Evolutionary conservation across 92 coral and sea anemone species (phyloP).

Genomic region (Heliopora coerulea): DNA sequence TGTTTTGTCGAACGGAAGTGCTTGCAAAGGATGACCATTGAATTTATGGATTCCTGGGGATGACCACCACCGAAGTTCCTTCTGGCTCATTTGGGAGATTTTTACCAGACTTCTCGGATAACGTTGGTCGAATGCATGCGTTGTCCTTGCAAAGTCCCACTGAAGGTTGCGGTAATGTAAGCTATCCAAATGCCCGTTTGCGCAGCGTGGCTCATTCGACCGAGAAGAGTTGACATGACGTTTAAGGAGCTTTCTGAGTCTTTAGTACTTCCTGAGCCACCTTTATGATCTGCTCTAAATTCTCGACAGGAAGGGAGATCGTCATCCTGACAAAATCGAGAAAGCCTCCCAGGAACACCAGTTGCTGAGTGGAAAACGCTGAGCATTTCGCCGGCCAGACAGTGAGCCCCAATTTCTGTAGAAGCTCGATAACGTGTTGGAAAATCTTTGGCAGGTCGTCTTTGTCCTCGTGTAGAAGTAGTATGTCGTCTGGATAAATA

Average conservation of each 20-base stretch:
- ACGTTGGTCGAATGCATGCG: background rate
- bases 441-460: constrained; percentile 11
- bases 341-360: constrained; percentile 45
- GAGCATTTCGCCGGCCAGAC: constrained; percentile 55
- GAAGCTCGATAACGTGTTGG: constrained; percentile 29
- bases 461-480: constrained; percentile 15
- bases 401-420: constrained; percentile 43
- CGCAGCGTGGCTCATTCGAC: constrained; percentile 64
- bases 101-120: background rate
- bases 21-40: constrained; percentile 40
- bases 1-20: constrained; percentile 39
- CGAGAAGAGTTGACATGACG: constrained; percentile 44
- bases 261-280: constrained; percentile 17
- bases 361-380: constrained; percentile 37
- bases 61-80: constrained; percentile 56
- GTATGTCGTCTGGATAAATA: constrained; percentile 23
- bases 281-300: background rate
- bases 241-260: constrained; percentile 35
- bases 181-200: constrained; percentile 48
- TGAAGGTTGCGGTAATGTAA: constrained; percentile 49
- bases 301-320: constrained; percentile 22
- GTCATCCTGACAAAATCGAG: constrained; percentile 43
- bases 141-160: constrained; percentile 27
- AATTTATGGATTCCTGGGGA: constrained; percentile 8
- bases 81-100: constrained; percentile 31